A percentile compares a stretch with the other conserved stretches of the same genome.
phyloP scores from a whole-genome alignment of 2,797 vertebrate genomes.

The Macropus fuliginosus region DNA sequence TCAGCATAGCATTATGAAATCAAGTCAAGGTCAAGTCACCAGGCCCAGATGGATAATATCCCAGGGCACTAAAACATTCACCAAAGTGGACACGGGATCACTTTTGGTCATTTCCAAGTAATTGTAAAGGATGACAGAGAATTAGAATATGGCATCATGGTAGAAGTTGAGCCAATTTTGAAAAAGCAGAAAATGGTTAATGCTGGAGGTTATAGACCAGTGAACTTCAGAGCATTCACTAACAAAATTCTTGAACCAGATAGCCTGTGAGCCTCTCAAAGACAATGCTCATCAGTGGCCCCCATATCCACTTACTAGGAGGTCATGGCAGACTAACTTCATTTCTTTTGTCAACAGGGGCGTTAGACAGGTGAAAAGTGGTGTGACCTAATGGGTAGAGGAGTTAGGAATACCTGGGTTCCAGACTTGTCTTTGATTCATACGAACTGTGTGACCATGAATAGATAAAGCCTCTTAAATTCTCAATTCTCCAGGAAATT shows the following conservation, averaged over 20 bases:
- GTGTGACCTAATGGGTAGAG: background rate
- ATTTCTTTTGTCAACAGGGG: background rate
- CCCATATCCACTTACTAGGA: background rate
- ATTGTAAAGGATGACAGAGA: background rate
- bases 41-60: slow-evolving; percentile 58
- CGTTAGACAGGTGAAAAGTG: background rate
- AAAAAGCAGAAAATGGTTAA: background rate
- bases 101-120: background rate
- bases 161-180: background rate
- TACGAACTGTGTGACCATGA: background rate
- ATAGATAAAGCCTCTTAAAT: background rate
- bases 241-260: background rate
- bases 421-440: background rate
- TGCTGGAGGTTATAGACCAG: background rate
- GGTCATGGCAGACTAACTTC: background rate
- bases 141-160: background rate
- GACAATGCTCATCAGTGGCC: background rate
- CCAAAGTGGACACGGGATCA: background rate
- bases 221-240: background rate
- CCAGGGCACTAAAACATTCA: slow-evolving; percentile 16
- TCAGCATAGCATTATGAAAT: slow-evolving; percentile 64
- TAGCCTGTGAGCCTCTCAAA: background rate
- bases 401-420: background rate
- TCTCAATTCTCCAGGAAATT: background rate
- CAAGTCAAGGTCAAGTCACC: slow-evolving; percentile 66